Percentiles rank a stretch among this genome's conserved stretches.
phyloP scores from a whole-genome alignment of 2,888 invertebrate genomes.

The Litoditis marina region DNA sequence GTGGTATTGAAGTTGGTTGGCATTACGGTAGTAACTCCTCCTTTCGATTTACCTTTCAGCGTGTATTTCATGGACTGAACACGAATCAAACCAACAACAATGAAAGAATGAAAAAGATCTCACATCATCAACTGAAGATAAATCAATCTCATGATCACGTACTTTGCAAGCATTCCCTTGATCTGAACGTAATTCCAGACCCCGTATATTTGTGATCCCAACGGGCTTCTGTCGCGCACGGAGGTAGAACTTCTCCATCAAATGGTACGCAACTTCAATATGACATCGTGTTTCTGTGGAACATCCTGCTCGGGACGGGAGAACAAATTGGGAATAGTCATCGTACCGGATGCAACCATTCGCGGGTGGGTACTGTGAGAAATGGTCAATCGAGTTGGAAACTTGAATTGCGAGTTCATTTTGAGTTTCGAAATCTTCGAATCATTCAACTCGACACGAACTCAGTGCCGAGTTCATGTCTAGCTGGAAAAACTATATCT shows the following conservation, averaged over 20 bases:
- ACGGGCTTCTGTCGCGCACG: conserved; percentile 39
- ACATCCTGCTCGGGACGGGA: conserved; percentile 7
- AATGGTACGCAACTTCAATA: conserved; percentile 32
- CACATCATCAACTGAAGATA: no score
- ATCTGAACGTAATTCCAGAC: conserved; percentile 27
- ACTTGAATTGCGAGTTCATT: no score
- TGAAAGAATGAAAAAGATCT: neutral
- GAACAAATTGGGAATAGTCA: conserved; percentile 12
- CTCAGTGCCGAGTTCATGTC: no score
- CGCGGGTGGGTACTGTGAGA: conserved; percentile 17
- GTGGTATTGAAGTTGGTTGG: no score
- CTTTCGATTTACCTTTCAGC: no score
- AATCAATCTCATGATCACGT: no score
- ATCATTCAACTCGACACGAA: no score
- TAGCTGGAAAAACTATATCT: no score
- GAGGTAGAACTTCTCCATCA: conserved; percentile 38
- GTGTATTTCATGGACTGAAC: neutral
- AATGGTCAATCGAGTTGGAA: no score
- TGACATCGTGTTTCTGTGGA: conserved; percentile 43
- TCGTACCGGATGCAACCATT: conserved; percentile 14
- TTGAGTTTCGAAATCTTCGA: no score
- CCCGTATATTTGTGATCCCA: conserved; percentile 44
- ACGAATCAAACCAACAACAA: neutral
- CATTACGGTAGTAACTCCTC: no score
- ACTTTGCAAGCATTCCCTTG: neutral